These are phyloP conservation scores for Mionectes macconnelli DNA, from an alignment of 2,113 vertebrate genomes.

Conservation along the genomic window DNA sequence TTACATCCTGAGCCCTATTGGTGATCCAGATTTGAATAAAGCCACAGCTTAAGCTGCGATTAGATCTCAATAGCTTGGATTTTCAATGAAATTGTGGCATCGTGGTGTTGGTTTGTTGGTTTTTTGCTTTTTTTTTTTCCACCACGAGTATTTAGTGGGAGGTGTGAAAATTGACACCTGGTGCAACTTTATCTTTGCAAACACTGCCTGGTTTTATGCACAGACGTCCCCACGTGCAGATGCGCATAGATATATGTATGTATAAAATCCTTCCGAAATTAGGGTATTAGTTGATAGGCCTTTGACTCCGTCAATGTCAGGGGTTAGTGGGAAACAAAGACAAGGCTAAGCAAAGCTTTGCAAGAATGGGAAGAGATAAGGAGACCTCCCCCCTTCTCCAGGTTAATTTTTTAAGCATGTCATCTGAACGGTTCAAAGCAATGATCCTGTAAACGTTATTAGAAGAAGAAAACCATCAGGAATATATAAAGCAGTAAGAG, in stretches of 20 bases:
- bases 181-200: constrained; percentile 75
- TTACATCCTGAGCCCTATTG: constrained; percentile 78
- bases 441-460: constrained; percentile 48
- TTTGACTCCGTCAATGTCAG: constrained; percentile 72
- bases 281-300: constrained; percentile 69
- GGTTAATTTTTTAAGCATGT: constrained; percentile 53
- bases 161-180: constrained; percentile 76
- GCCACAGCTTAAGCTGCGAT: constrained; percentile 74
- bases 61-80: constrained; percentile 79
- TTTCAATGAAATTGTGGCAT: constrained; percentile 73
- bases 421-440: constrained; percentile 53
- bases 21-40: constrained; percentile 80
- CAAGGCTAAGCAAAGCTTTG: constrained; percentile 46
- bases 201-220: constrained; percentile 9
- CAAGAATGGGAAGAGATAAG: constrained; percentile 62
- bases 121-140: neutral
- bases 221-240: neutral
- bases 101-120: no score
- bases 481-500: constrained; percentile 47
- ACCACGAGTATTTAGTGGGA: constrained; percentile 56
- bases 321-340: constrained; percentile 75
- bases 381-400: constrained; percentile 49
- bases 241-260: neutral
- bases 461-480: constrained; percentile 59
- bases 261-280: constrained; percentile 55